These are phyloP conservation scores for Imbricaverruca yamaguchii DNA, from an alignment of 2,888 invertebrate species.

Conservation along the genomic window DNA sequence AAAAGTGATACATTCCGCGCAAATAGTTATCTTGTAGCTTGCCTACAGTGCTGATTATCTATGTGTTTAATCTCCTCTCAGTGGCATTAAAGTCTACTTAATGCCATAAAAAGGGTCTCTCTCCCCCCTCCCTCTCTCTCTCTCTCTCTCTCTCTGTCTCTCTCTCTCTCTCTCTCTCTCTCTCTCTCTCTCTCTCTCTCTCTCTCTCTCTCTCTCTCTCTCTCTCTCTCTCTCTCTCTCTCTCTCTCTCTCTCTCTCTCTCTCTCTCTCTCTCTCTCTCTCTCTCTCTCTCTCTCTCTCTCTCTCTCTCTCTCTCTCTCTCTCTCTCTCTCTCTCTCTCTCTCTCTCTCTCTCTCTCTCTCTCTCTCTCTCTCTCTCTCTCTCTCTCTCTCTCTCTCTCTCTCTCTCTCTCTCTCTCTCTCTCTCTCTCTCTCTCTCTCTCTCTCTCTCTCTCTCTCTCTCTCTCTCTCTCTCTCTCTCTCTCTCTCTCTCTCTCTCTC, in stretches of 20 bases:
- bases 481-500: not conserved
- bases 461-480: slow-evolving; percentile 5
- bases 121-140: slow-evolving; percentile 23
- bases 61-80: no score
- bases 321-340: not conserved
- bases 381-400: not conserved
- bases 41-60: no score
- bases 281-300: no score
- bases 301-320: no score
- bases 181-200: not conserved
- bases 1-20: no score
- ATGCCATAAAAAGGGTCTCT: not conserved
- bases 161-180: slow-evolving; percentile 5
- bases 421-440: slow-evolving; percentile 22
- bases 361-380: slow-evolving; percentile 17
- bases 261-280: no score
- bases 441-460: slow-evolving; percentile 23
- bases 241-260: no score
- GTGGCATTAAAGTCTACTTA: no score
- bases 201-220: not conserved
- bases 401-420: not conserved
- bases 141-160: slow-evolving; percentile 17
- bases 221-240: not conserved
- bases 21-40: no score
- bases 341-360: slow-evolving; percentile 23